These are phyloP conservation scores for Liodrosophila aerea DNA, from an alignment of 2,888 invertebrate species.

Conservation along the genomic window DNA sequence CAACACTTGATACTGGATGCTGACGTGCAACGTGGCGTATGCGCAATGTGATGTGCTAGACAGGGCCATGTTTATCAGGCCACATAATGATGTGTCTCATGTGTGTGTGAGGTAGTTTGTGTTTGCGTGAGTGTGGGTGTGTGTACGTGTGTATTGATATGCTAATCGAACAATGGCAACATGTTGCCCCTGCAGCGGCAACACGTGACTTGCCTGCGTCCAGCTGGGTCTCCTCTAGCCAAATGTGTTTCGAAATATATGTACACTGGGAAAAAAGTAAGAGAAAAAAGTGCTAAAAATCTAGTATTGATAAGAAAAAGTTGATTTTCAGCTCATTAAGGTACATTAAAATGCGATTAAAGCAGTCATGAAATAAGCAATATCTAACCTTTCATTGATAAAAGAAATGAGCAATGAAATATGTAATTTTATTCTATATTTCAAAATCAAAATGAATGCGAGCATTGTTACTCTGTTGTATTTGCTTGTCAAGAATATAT, in stretches of 20 bases:
- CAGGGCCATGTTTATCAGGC: slow-evolving; percentile 55
- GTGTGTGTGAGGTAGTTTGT: slow-evolving; percentile 17
- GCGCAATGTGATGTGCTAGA: slow-evolving; percentile 53
- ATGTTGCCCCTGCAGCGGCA: slow-evolving; percentile 51
- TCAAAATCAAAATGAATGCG: too few relatives aligned
- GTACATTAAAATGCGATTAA: too few relatives aligned
- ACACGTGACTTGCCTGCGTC: slow-evolving; percentile 53
- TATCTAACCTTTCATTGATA: too few relatives aligned
- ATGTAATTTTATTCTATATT: too few relatives aligned
- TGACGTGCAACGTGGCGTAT: slow-evolving; percentile 61
- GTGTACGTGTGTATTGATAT: slow-evolving; percentile 71
- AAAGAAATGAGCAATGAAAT: too few relatives aligned
- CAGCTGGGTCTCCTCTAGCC: neutral
- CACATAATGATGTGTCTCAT: slow-evolving; percentile 73
- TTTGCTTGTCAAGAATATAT: too few relatives aligned
- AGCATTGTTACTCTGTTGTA: too few relatives aligned
- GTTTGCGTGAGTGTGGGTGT: slow-evolving; percentile 6
- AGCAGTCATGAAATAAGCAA: too few relatives aligned
- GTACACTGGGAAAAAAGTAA: too few relatives aligned
- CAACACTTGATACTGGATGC: slow-evolving; percentile 54
- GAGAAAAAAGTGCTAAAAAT: too few relatives aligned
- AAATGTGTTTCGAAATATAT: neutral
- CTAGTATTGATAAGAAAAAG: too few relatives aligned
- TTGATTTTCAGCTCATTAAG: too few relatives aligned
- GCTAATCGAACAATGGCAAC: slow-evolving; percentile 68